Base-by-base conservation (phyloP, 2,888 invertebrate genomes). In the Philaethria dido region DNA sequence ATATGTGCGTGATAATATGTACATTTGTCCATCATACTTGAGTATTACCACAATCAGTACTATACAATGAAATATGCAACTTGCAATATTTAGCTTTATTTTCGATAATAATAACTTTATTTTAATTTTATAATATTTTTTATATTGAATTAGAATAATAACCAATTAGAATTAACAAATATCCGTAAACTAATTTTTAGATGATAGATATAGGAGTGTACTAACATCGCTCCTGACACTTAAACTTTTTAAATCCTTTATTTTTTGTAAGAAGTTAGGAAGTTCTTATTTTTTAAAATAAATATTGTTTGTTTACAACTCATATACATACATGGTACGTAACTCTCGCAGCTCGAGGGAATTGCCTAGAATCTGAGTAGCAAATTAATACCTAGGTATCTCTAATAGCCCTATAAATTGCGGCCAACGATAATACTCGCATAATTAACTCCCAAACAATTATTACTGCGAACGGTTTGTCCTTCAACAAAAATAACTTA, bases 341-440 rank as follows among this genome's bases (percentile, higher is more conserved):
- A 62, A 36, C 22, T 39, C n/a, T 48, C 25, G 42, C 33, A 39
- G 48, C 39, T 22, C 13, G 14, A 55, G 45, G 33, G 50, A 48
- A 25, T 62, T 62, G 33, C 44, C 55, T 47, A 69, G 60, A 67
- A 67, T 64, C 61, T 66, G 61, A 36, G 61, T 45, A 61, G 63
- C 52, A 59, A 69, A 61, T 61, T 36, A 64, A 59, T 68, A 69
- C 57, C 62, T 64, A 59, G 64, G 42, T 68, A 42, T 57, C 25
- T 62, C 44, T 67, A 69, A 69, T 64, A 42, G 67, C 64, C n/a
- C 62, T 54, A 62, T 67, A 57, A 59, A 62, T 68, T 64, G 59
- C 48, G 42, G 44, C 50, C 47, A 54, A 29, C 45, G 60, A 45
- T 44, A 33, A 20, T 55, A 60, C 48, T 20, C 20, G 48, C 50